phyloP scores from a whole-genome alignment of 1,140 invertebrate genomes.

The Drosophila oshimai region DNA sequence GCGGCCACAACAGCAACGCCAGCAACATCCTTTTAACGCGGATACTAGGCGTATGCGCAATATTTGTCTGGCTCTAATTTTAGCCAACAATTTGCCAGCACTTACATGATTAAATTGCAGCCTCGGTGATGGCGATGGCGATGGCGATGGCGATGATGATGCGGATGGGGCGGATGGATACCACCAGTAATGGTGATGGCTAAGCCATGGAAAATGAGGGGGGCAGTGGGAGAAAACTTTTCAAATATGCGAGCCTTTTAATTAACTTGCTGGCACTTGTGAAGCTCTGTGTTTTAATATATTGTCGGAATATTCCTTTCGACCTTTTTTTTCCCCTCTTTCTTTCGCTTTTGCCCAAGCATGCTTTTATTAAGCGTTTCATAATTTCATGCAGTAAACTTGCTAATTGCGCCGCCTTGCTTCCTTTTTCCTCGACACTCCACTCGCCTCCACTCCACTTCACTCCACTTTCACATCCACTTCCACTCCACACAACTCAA shows the following conservation, averaged over 20 bases:
- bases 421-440: constrained; percentile 53
- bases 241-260: constrained; percentile 77
- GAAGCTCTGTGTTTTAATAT: constrained; percentile 30
- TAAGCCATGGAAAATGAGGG: background rate
- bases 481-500: constrained; percentile 14
- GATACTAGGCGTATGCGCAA: constrained; percentile 70
- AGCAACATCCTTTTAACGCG: constrained; percentile 63
- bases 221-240: constrained; percentile 49
- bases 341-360: background rate
- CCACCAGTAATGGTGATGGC: constrained; percentile 19
- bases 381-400: constrained; percentile 81
- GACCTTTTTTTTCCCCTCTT: constrained; percentile 2
- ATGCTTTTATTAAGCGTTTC: constrained; percentile 72
- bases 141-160: constrained; percentile 19
- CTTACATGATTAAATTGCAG: constrained; percentile 79
- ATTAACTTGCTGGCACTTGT: constrained; percentile 67
- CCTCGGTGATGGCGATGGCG: constrained; percentile 28
- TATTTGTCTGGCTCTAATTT: constrained; percentile 79
- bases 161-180: constrained; percentile 13
- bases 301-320: constrained; percentile 37
- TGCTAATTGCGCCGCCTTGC: constrained; percentile 72
- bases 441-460: no score
- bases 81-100: constrained; percentile 79
- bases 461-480: constrained; percentile 10
- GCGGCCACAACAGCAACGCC: constrained; percentile 21